Evolutionary conservation across 2,888 invertebrate species (phyloP).

Genomic region (Brachyptera risi): DNA sequence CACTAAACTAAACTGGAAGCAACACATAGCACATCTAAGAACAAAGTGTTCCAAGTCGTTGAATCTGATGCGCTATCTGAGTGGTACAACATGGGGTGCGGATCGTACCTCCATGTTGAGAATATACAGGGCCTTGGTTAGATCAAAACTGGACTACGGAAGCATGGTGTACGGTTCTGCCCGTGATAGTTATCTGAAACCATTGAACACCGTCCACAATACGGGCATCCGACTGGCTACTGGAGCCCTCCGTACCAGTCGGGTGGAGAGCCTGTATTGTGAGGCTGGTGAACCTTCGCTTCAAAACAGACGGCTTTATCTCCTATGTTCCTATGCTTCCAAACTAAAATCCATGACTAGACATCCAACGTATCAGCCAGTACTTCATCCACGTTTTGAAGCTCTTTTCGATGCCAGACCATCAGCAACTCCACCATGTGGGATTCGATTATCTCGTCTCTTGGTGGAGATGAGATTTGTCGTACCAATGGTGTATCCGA

Average conservation of each 20-base stretch:
- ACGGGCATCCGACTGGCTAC: neutral
- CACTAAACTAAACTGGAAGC: slow-evolving; percentile 18
- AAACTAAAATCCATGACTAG: neutral
- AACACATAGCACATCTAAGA: neutral
- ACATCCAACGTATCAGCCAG: slow-evolving; percentile 4
- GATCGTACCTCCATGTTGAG: slow-evolving; percentile 11
- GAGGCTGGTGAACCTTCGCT: neutral
- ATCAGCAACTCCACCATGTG: neutral
- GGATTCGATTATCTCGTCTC: neutral
- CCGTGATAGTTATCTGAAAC: neutral
- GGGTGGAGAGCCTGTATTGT: neutral
- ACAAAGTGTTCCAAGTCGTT: neutral
- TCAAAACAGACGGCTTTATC: neutral
- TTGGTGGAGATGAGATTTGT: neutral
- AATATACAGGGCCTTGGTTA: slow-evolving; percentile 5
- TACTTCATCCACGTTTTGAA: neutral
- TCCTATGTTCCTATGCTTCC: neutral
- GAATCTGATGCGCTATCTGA: slow-evolving; percentile 14
- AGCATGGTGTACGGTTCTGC: slow-evolving; percentile 5
- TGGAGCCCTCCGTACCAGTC: slow-evolving; percentile 19
- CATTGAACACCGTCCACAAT: neutral
- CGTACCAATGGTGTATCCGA: neutral
- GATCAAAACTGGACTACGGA: slow-evolving; percentile 6
- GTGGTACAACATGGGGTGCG: slow-evolving; percentile 9
- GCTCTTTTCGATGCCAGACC: neutral